phyloP scores from a whole-genome alignment of 2,888 invertebrate genomes.

The Calameuta pallipes region DNA sequence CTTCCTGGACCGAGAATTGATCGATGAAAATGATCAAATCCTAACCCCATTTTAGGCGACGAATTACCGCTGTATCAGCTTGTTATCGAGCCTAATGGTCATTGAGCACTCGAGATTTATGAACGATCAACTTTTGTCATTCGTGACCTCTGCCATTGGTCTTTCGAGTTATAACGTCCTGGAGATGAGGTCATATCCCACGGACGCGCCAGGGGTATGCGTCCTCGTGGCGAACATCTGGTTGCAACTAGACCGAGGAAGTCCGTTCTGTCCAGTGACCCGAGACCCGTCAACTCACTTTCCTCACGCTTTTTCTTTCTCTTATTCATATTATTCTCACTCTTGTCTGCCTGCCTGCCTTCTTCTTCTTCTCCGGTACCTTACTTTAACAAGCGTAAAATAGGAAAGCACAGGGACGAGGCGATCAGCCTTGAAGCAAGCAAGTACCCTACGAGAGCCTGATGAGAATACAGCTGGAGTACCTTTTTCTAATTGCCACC shows the following conservation, averaged over 20 bases:
- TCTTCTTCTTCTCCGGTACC: neutral
- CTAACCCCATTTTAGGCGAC: neutral
- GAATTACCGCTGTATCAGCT: neutral
- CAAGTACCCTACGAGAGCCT: neutral
- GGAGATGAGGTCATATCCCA: neutral
- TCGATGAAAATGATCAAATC: neutral
- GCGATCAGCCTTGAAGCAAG: slow-evolving; percentile 6
- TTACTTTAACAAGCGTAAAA: neutral
- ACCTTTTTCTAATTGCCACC: neutral
- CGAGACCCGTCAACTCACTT: slow-evolving; percentile 45
- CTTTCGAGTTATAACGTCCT: neutral
- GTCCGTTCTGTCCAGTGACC: slow-evolving; percentile 48
- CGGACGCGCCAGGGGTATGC: neutral
- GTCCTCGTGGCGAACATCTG: slow-evolving; percentile 12
- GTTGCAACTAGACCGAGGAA: slow-evolving; percentile 49
- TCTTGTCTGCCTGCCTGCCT: neutral
- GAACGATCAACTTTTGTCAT: neutral
- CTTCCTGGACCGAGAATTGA: neutral
- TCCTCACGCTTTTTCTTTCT: slow-evolving; percentile 23
- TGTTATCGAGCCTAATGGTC: neutral
- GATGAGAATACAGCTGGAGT: neutral
- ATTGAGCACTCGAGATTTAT: neutral
- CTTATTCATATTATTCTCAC: neutral
- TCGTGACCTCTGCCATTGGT: neutral
- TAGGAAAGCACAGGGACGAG: neutral